These are phyloP conservation scores for Drosophila parvula DNA, from an alignment of 1,140 invertebrate species.

Conservation along the genomic window DNA sequence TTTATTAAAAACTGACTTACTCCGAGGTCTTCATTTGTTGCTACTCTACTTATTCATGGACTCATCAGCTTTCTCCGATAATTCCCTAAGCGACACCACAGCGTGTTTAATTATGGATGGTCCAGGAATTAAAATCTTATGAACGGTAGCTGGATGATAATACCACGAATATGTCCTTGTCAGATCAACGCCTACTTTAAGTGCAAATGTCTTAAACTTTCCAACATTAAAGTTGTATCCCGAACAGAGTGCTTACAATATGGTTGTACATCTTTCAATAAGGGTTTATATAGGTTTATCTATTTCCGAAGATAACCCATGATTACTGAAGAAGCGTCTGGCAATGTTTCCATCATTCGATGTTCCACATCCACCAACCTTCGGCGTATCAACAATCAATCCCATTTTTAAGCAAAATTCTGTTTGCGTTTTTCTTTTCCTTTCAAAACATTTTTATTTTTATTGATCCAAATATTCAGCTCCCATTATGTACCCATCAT, in stretches of 20 bases:
- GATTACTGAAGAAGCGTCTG: background rate
- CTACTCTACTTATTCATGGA: too few relatives aligned
- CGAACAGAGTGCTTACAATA: background rate
- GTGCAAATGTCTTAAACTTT: constrained; percentile 8
- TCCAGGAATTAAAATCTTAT: background rate
- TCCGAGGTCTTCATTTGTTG: too few relatives aligned
- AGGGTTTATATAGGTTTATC: background rate
- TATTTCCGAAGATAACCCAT: background rate
- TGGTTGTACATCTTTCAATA: constrained; percentile 1
- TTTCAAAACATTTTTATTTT: background rate
- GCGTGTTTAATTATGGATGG: too few relatives aligned
- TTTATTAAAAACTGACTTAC: too few relatives aligned
- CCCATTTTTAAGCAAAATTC: constrained; percentile 3
- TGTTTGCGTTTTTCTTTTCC: background rate
- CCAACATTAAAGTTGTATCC: background rate
- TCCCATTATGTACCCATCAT: too few relatives aligned
- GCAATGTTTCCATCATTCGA: constrained; percentile 4
- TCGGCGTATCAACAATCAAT: constrained; percentile 3
- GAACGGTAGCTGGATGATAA: constrained; percentile 1
- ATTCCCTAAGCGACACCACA: background rate
- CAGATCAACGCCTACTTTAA: background rate
- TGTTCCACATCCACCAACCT: constrained; percentile 3
- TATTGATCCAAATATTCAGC: too few relatives aligned
- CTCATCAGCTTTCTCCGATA: too few relatives aligned
- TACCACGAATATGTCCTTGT: constrained; percentile 5